Evolutionary conservation across 2,113 vertebrate genomes (phyloP), one percentile per base, ranked within the genome.

Genomic region (Oncorhynchus kisutch): DNA sequence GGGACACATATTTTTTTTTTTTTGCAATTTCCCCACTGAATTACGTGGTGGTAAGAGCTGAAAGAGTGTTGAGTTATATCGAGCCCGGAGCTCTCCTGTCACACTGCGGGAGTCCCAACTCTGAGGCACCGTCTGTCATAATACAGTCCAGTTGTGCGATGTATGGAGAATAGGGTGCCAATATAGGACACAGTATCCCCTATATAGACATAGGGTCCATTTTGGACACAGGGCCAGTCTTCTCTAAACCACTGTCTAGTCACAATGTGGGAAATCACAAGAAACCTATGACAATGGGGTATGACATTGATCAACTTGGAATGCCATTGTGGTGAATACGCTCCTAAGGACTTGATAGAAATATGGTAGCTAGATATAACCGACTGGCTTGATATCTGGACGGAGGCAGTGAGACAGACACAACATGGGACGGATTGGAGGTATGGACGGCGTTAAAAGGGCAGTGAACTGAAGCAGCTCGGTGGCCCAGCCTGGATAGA

Each of bases 11-110:
- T 81, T 71, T 78, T 80, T 72, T 75, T 60, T 60, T 62, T 80
- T 68, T 49, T 84, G 82, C 88, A 84, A 86, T 87, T 86, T 87
- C 78, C 82, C 81, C 77, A 80, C 76, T 78, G 83, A 77, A 81
- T 87, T 78, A 84, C 51, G 12, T 75, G 62, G 66, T 82, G 75
- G 8, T 14, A 9, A 74, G 72, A 48, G 60, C 25, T 22, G 24
- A 71, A 34, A 45, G 39, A 59, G 6, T 57, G 20, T 8, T 48
- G 34, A 24, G 62, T 64, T 59, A 45, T 65, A 62, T 24, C 27
- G 3, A 25, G 20, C 71, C 25, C 14, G 51, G 24, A 29, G 16
- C 31, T 39, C 57, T 12, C 18, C 51, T 20, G 70, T 72, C 70
- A 72, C 49, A 54, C 12, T 24, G 51, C 39, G 48, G 5, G 59